Evolutionary conservation across 1,140 invertebrate genomes (phyloP).

Genomic region (Mycetomoellerius zeteki): DNA sequence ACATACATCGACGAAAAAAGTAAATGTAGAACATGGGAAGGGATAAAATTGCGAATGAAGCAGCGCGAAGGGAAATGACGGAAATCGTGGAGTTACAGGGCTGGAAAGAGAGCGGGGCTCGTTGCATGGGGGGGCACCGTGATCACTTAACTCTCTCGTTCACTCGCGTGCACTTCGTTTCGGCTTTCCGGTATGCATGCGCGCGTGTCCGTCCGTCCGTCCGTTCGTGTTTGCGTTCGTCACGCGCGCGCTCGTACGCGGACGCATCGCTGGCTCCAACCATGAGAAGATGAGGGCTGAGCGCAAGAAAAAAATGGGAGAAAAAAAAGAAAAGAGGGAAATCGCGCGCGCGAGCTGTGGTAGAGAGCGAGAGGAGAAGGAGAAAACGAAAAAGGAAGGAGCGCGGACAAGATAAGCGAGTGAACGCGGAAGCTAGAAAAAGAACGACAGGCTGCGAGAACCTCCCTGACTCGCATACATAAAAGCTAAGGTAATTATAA

Average conservation of each 20-base stretch:
- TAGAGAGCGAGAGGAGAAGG: neutral
- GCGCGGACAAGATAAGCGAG: conserved; percentile 31
- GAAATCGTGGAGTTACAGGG: conserved; percentile 35
- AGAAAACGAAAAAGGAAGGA: neutral
- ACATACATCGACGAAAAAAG: neutral
- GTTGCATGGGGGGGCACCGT: conserved; percentile 71
- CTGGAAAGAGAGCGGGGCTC: conserved; percentile 61
- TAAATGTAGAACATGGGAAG: neutral
- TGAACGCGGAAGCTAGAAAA: conserved; percentile 27
- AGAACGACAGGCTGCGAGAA: conserved; percentile 1
- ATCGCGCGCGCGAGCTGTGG: neutral
- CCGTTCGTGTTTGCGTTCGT: conserved; percentile 43
- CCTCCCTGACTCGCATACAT: conserved; percentile 38
- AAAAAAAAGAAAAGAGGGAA: conserved; percentile 3
- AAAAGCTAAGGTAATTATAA: conserved; percentile 72
- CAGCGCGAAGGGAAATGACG: conserved; percentile 6
- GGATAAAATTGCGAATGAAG: neutral
- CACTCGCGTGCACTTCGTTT: conserved; percentile 69
- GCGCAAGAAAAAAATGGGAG: neutral
- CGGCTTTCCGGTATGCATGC: conserved; percentile 69
- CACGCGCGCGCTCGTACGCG: conserved; percentile 26
- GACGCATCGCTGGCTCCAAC: conserved; percentile 31
- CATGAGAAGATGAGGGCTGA: conserved; percentile 33
- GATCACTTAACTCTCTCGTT: conserved; percentile 73
- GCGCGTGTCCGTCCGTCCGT: conserved; percentile 34